Conservation (phyloP, 2,888 invertebrate genomes). For the Luffia ferchaultella region DNA sequence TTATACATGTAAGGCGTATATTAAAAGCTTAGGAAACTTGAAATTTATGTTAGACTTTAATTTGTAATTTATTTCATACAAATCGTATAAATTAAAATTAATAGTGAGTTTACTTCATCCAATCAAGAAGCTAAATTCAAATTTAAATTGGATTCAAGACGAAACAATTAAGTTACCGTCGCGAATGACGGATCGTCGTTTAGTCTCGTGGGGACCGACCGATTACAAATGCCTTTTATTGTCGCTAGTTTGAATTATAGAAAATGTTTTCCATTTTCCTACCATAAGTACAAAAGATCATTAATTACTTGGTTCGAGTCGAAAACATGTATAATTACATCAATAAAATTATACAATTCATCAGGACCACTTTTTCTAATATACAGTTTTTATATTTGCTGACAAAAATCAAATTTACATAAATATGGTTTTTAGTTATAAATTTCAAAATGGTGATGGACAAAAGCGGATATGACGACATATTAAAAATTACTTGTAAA, state of each 20-base stretch:
- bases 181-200: conserved; percentile 37
- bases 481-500: too few species aligned
- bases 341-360: too few species aligned
- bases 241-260: background rate
- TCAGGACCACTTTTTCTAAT: too few species aligned
- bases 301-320: too few species aligned
- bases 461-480: too few species aligned
- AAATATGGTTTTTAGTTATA: too few species aligned
- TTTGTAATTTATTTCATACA: background rate
- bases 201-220: conserved; percentile 22
- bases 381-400: too few species aligned
- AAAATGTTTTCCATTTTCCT: background rate
- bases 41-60: background rate
- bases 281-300: background rate
- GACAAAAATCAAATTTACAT: too few species aligned
- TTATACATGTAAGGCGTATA: too few species aligned
- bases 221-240: background rate
- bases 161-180: conserved; percentile 39
- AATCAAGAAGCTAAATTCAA: background rate
- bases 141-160: conserved; percentile 4
- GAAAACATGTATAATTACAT: too few species aligned
- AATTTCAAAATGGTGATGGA: too few species aligned
- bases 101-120: background rate
- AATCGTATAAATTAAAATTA: background rate
- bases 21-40: too few species aligned